Conservation (phyloP, 2,797 vertebrate species). For the Lepus oiostolus region DNA sequence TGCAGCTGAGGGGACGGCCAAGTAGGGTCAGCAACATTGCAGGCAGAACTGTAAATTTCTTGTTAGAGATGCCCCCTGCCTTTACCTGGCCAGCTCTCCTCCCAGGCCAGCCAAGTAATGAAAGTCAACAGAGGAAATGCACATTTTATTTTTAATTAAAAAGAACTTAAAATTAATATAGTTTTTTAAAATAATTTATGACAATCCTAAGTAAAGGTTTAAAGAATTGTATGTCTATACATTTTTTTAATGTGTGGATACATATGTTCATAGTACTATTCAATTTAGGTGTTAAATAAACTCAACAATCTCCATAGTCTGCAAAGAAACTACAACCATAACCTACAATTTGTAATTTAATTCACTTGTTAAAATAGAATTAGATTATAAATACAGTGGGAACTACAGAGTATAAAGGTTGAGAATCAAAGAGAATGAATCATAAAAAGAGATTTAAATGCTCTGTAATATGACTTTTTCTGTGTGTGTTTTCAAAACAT, state of each 20-base stretch:
- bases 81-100: no score
- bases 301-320: not conserved
- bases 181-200: conserved; percentile 1
- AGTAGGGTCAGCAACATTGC: no score
- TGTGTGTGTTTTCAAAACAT: not conserved
- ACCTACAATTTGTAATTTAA: not conserved
- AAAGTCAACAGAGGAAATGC: not conserved
- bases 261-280: not conserved
- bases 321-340: not conserved
- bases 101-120: no score
- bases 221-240: not conserved
- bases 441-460: not conserved
- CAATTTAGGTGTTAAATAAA: not conserved
- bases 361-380: not conserved
- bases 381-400: not conserved
- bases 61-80: no score
- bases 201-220: not conserved
- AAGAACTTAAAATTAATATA: not conserved
- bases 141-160: conserved; percentile 17
- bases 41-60: no score
- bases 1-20: no score
- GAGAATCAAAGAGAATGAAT: not conserved
- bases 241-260: not conserved
- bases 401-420: rapidly evolving
- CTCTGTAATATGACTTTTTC: not conserved